Percentiles rank a stretch among this genome's conserved stretches.
These are phyloP conservation scores for Venusia cambrica DNA, from an alignment of 2,888 invertebrate genomes.

Conservation along the genomic window DNA sequence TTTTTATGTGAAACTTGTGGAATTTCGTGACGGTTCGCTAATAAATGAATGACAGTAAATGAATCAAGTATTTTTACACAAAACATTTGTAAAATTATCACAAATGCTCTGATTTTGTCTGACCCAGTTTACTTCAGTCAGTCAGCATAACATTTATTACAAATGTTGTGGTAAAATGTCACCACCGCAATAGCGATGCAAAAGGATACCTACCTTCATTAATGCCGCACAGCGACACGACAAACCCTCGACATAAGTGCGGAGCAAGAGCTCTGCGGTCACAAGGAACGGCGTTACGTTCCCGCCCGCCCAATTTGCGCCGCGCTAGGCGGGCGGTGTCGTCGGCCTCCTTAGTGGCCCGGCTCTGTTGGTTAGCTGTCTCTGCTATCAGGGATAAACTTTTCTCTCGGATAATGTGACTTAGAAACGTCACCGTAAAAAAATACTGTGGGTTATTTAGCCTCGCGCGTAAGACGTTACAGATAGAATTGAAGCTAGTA, in stretches of 20 bases:
- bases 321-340: slow-evolving; percentile 43
- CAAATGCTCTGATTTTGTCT: too few relatives aligned
- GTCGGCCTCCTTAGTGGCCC: slow-evolving; percentile 46
- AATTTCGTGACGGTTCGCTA: not conserved
- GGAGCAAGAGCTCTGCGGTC: slow-evolving; percentile 27
- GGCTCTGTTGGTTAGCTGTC: slow-evolving; percentile 27
- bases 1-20: not conserved
- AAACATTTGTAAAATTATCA: too few relatives aligned
- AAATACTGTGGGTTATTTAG: slow-evolving; percentile 10
- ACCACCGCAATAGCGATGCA: slow-evolving; percentile 36
- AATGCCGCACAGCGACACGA: slow-evolving; percentile 35
- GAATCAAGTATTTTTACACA: not conserved
- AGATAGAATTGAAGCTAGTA: too few relatives aligned
- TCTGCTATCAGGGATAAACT: slow-evolving; percentile 27
- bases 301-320: slow-evolving; percentile 46
- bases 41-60: too few relatives aligned
- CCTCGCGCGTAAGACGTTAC: not conserved
- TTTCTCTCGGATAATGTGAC: slow-evolving; percentile 22
- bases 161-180: slow-evolving; percentile 36
- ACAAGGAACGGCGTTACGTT: too few relatives aligned
- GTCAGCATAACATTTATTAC: slow-evolving; percentile 26
- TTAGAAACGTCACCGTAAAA: slow-evolving; percentile 14
- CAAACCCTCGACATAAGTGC: slow-evolving; percentile 32
- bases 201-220: slow-evolving; percentile 39
- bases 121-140: too few relatives aligned